Evolutionary conservation across 2,797 vertebrate species (phyloP).

Genomic region (Anas acuta): DNA sequence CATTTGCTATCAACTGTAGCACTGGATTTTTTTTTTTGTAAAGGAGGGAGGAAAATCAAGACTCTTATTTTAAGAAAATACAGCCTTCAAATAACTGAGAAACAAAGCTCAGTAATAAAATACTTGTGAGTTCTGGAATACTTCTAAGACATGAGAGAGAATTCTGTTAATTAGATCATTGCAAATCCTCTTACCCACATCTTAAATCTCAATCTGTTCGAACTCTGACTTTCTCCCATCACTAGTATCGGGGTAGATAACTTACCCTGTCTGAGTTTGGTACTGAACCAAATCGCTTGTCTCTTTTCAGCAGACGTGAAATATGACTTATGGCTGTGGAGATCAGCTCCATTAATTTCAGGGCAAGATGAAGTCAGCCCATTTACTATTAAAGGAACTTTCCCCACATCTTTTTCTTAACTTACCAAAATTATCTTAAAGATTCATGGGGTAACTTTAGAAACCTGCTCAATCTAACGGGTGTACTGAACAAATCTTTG

Average conservation of each 20-base stretch:
- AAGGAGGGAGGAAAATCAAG: fast-evolving
- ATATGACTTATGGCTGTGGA: not conserved
- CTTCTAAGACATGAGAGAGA: not conserved
- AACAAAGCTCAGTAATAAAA: not conserved
- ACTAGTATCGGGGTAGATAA: not conserved
- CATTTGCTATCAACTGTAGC: fast-evolving
- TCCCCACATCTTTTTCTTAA: not conserved
- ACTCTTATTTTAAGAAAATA: not conserved
- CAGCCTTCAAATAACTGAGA: not conserved
- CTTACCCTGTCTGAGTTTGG: not conserved
- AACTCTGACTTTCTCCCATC: not conserved
- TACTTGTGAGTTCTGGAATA: too few relatives aligned
- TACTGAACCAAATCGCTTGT: not conserved
- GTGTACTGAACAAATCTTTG: not conserved
- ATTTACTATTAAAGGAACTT: not conserved
- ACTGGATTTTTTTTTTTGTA: not conserved
- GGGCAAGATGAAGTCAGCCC: not conserved
- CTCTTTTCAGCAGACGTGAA: not conserved
- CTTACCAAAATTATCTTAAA: not conserved
- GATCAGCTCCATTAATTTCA: not conserved
- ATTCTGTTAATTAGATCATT: not conserved
- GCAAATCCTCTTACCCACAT: not conserved
- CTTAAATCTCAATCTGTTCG: not conserved
- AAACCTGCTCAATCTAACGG: not conserved
- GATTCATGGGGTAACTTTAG: not conserved